Conservation (phyloP, 1,140 invertebrate species). For the Triops longicaudatus region DNA sequence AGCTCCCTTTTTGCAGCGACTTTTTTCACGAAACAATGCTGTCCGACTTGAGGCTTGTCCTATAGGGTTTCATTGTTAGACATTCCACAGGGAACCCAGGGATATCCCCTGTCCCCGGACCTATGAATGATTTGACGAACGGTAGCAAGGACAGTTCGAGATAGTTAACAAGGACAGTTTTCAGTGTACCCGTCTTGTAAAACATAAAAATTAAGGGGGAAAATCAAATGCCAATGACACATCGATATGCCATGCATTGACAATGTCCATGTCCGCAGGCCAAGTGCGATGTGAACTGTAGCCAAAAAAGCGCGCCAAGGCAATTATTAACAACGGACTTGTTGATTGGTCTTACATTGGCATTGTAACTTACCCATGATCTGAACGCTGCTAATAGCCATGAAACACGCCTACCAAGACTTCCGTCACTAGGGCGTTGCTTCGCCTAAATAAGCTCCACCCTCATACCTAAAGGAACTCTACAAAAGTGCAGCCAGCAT, state of each 20-base stretch:
- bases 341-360: neutral
- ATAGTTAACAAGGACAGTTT: too few species aligned
- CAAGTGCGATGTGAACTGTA: too few species aligned
- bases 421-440: neutral
- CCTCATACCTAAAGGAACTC: neutral
- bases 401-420: constrained; percentile 1
- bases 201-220: too few species aligned
- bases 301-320: neutral
- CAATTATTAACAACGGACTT: neutral
- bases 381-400: neutral
- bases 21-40: neutral
- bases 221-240: neutral
- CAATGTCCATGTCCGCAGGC: neutral
- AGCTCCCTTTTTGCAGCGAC: too few species aligned
- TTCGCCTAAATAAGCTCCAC: constrained; percentile 11
- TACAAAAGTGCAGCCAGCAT: constrained; percentile 11
- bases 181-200: too few species aligned
- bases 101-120: constrained; percentile 5
- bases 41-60: neutral
- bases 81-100: neutral
- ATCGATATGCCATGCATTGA: neutral
- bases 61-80: neutral
- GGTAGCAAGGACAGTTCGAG: neutral
- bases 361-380: neutral
- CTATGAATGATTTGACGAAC: neutral